Evolutionary conservation across 2,888 invertebrate species (phyloP), one percentile per base, ranked within the genome.

Genomic region (Zootermopsis nevadensis): DNA sequence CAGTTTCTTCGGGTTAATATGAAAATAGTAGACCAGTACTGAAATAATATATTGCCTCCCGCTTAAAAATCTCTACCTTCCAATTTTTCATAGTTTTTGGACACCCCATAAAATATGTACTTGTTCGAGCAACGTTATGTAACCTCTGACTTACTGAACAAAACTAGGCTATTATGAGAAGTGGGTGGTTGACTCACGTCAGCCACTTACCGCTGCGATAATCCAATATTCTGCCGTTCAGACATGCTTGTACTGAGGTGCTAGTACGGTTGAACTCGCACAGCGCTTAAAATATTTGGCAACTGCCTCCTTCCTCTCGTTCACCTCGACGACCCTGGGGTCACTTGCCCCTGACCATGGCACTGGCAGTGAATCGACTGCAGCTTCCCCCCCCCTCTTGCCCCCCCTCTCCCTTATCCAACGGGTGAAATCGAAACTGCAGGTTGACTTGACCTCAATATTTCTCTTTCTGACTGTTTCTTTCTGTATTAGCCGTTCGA

Each of bases 361-460:
- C 35, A 74, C n/a, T 60, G 60, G 60, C 60, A 60, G 60, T 60
- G 60, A 60, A 60, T 60, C n/a, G 60, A 60, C 60, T 74, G 74
- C 42, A 74, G 10, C 24, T 38, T 31, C n/a, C n/a, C n/a, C n/a
- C n/a, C 74, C 42, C 31, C 69, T 69, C 48, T 60, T n/a, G 53
- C 8, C n/a, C 27, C 60, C 74, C n/a, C 74, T 74, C 38, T n/a
- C 3, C 1, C 38, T n/a, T n/a, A 7, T 74, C 69, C 2, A 42
- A n/a, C 74, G 74, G 74, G 74, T 74, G 74, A 74, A 74, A 74
- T 74, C 74, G 74, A 74, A 74, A 74, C 74, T 74, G 42, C 74
- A 38, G 33, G 74, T 38, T 74, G 74, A 74, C 74, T 33, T 42
- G 74, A n/a, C 74, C 74, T 74, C 74, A 74, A 38, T 74, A 74